phyloP scores from a whole-genome alignment of 2,113 vertebrate species.

The Carollia perspicillata region DNA sequence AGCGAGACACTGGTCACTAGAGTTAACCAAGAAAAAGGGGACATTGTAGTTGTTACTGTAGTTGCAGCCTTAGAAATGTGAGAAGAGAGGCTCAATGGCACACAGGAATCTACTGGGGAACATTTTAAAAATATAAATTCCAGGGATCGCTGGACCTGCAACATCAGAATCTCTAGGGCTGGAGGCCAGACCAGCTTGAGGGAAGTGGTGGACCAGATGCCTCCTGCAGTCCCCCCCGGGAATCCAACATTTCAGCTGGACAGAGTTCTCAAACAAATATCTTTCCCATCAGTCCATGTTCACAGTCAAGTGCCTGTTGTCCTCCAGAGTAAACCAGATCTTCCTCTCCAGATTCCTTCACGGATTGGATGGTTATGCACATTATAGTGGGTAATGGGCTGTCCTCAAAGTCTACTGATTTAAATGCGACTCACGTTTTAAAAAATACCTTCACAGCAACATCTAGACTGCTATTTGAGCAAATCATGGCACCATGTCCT shows the following conservation, averaged over 20 bases:
- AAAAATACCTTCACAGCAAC: neutral
- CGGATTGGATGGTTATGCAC: neutral
- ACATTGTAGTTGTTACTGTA: neutral
- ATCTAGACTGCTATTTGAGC: neutral
- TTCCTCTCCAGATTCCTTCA: neutral
- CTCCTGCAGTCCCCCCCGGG: neutral
- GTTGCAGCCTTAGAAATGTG: neutral
- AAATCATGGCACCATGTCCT: neutral
- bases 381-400: neutral
- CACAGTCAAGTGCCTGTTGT: too few species aligned
- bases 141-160: neutral
- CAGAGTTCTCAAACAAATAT: neutral
- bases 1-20: neutral
- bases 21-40: neutral
- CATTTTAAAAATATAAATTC: neutral
- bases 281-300: neutral
- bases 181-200: neutral
- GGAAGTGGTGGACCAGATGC: neutral
- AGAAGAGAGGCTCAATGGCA: neutral
- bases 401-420: neutral
- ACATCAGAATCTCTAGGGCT: neutral
- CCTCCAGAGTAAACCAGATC: accelerated
- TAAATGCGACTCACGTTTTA: neutral
- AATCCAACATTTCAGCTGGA: neutral
- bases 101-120: neutral